phyloP scores from a whole-genome alignment of 2,113 vertebrate genomes.

The Lagopus muta region DNA sequence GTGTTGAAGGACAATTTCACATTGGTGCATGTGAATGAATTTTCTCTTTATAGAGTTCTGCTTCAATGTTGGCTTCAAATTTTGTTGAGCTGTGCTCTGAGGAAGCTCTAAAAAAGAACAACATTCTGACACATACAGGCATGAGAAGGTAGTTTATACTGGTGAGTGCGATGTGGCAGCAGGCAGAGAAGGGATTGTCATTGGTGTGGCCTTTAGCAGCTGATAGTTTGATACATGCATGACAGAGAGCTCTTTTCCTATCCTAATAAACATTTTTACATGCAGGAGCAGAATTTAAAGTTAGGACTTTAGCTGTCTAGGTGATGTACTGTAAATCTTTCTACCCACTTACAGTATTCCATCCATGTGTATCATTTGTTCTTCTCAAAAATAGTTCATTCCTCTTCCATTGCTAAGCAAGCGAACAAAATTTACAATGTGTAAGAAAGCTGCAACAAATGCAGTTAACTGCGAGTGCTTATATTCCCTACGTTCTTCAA shows the following conservation, averaged over 20 bases:
- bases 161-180: constrained; percentile 6
- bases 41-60: neutral
- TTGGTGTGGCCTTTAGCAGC: constrained; percentile 53
- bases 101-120: neutral
- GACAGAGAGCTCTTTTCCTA: constrained; percentile 25
- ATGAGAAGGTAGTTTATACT: neutral
- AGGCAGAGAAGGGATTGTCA: constrained; percentile 41
- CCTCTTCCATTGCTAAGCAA: constrained; percentile 2
- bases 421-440: neutral
- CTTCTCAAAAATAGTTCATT: constrained; percentile 27
- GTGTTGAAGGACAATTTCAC: neutral
- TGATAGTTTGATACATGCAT: constrained; percentile 37
- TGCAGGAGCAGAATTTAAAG: constrained; percentile 6
- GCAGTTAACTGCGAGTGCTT: neutral
- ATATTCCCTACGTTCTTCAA: neutral
- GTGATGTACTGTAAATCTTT: constrained; percentile 40
- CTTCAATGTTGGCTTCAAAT: neutral
- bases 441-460: neutral
- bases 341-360: neutral
- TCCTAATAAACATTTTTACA: constrained; percentile 37
- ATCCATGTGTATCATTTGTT: neutral
- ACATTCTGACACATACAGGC: neutral
- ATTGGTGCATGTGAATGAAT: neutral
- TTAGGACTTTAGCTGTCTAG: neutral
- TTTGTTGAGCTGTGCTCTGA: neutral